Evolutionary conservation across 2,113 vertebrate species (phyloP).

Genomic region (Galbula dea): DNA sequence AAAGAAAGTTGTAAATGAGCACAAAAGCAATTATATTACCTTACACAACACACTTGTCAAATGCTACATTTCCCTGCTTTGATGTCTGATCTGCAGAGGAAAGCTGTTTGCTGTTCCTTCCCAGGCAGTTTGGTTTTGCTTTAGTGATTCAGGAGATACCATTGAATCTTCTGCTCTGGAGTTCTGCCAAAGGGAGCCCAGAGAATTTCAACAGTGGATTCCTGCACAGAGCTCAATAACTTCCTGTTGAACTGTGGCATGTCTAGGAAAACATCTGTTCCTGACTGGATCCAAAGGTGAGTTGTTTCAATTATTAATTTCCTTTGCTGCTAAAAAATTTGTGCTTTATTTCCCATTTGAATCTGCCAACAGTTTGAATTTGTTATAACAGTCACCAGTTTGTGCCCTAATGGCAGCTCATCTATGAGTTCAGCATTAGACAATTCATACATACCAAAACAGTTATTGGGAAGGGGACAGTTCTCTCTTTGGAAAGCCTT

Average conservation of each 20-base stretch:
- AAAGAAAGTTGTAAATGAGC: constrained; percentile 22
- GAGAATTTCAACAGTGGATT: constrained; percentile 7
- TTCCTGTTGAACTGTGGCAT: not conserved
- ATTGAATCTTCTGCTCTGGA: not conserved
- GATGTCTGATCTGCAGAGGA: constrained; percentile 10
- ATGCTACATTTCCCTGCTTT: constrained; percentile 11
- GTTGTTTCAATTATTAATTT: not conserved
- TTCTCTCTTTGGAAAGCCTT: constrained; percentile 8
- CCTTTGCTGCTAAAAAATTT: not conserved
- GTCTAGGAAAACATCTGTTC: not conserved
- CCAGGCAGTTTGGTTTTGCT: not conserved
- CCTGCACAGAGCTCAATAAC: not conserved
- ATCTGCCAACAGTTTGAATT: not conserved
- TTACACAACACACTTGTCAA: constrained; percentile 27
- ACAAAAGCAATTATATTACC: constrained; percentile 34
- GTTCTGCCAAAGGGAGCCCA: not conserved
- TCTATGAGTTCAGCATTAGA: not conserved
- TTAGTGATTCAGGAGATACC: constrained; percentile 14
- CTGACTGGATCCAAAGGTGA: not conserved
- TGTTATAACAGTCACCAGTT: not conserved
- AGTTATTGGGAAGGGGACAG: not conserved
- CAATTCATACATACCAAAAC: not conserved
- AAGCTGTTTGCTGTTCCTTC: constrained; percentile 14
- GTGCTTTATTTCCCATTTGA: constrained; percentile 12
- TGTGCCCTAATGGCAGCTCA: not conserved